Evolutionary conservation across 2,888 invertebrate genomes (phyloP), one percentile per base, ranked within the genome.

Genomic region (Plusia festucae): DNA sequence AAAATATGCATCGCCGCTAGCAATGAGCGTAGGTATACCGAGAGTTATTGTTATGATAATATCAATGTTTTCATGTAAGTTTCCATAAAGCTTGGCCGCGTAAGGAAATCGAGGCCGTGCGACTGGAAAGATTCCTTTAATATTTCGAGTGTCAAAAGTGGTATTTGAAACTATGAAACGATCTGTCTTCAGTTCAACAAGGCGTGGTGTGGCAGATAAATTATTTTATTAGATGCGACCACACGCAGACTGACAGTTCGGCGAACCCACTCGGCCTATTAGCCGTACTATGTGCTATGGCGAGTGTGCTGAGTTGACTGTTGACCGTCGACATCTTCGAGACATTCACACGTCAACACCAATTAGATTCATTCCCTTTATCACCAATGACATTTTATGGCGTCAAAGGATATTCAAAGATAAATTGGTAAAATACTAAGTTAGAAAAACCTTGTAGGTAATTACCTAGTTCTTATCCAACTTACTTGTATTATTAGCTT

Each of bases 181-280:
- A 55, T 60, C 61, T 49, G 61, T 30, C 9, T 9, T 6, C 15
- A n/a, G 15, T 15, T 53, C 60, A 56, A 57, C 61, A 60, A 44
- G 40, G 32, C 53, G 55, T 46, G 53, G 30, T 61, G 64, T 55
- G 73, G 58, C 68, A 77, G 69, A 74, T 73, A 69, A 62, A 66
- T 73, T 78, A 68, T 71, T 74, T 74, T 78, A 70, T 65, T 74
- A 66, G 60, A 68, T 56, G 66, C 76, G 81, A 81, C 81, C 84
- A 83, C 82, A 85, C 83, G 78, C 81, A 77, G 61, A 60, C 75
- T 64, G 68, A 58, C 72, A 65, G 78, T 84, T 80, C 82, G 84
- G 73, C 82, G 82, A 83, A 81, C 82, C 71, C 76, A 74, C 73
- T 67, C 71, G 40, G 63, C 55, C 54, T 18, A 27, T 44, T 27